These are phyloP conservation scores for Xiphorhynchus erythropygius DNA, from an alignment of 2,797 vertebrate genomes.

Conservation along the genomic window DNA sequence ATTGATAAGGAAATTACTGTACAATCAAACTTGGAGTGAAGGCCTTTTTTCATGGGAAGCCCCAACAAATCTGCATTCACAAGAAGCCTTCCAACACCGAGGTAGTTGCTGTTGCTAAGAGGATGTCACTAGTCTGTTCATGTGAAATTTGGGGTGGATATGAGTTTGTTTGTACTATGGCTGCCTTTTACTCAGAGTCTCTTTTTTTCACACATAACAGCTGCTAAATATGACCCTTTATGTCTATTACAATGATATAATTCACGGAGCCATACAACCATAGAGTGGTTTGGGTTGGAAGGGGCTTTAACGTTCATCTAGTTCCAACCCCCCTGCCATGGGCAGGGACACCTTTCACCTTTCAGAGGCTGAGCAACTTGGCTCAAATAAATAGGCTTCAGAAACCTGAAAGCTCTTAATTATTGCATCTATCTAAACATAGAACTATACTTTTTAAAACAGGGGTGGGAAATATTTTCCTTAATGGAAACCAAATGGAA, in stretches of 20 bases:
- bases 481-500: not conserved
- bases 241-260: not conserved
- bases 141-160: not conserved
- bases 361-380: not conserved
- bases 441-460: not conserved
- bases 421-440: not conserved
- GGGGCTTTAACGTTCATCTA: not conserved
- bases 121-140: not conserved
- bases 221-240: not conserved
- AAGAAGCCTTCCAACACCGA: not conserved
- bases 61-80: not conserved
- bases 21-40: not conserved
- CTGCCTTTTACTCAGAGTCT: not conserved
- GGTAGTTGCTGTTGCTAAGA: not conserved
- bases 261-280: not conserved
- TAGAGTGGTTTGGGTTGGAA: not conserved
- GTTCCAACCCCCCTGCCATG: not conserved
- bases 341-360: not conserved
- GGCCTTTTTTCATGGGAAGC: not conserved
- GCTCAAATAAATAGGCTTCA: not conserved
- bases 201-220: not conserved
- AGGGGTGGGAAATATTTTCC: not conserved
- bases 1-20: not conserved
- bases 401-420: not conserved
- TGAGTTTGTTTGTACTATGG: not conserved